phyloP scores from a whole-genome alignment of 1,140 invertebrate species.

The Aphis gossypii region DNA sequence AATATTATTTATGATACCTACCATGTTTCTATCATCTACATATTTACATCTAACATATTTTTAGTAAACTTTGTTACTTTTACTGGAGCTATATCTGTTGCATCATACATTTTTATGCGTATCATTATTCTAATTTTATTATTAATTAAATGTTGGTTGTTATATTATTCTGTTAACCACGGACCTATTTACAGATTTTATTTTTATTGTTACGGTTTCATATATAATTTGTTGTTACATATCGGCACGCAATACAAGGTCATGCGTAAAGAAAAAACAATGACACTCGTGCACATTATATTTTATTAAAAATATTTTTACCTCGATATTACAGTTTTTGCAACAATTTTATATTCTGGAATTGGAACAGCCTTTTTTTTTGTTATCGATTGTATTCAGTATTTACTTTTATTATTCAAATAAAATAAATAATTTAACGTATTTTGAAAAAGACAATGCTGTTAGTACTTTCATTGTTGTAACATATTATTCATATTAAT shows the following conservation, averaged over 20 bases:
- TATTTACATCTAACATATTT: not conserved
- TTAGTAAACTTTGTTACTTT: not conserved
- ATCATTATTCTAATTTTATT: slow-evolving; percentile 11
- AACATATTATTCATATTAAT: not conserved
- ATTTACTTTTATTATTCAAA: slow-evolving; percentile 20
- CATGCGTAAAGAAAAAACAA: not conserved
- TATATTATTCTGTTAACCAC: not conserved
- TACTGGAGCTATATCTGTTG: not conserved
- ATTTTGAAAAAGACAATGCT: not conserved
- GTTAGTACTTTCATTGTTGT: not conserved
- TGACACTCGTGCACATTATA: not conserved
- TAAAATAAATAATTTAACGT: slow-evolving; percentile 1
- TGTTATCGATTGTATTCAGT: not conserved
- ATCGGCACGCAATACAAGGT: slow-evolving; percentile 22
- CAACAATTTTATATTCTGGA: not conserved
- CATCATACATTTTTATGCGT: not conserved
- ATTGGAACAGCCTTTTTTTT: not conserved
- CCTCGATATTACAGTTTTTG: not conserved
- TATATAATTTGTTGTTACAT: not conserved
- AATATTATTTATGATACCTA: not conserved
- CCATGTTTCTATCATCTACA: not conserved
- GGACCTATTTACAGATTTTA: not conserved
- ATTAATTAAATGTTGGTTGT: not conserved
- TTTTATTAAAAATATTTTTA: slow-evolving; percentile 26
- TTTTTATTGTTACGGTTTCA: slow-evolving; percentile 25